These are phyloP conservation scores for Buphagus erythrorhynchus DNA, from an alignment of 2,797 vertebrate genomes.

Conservation along the genomic window DNA sequence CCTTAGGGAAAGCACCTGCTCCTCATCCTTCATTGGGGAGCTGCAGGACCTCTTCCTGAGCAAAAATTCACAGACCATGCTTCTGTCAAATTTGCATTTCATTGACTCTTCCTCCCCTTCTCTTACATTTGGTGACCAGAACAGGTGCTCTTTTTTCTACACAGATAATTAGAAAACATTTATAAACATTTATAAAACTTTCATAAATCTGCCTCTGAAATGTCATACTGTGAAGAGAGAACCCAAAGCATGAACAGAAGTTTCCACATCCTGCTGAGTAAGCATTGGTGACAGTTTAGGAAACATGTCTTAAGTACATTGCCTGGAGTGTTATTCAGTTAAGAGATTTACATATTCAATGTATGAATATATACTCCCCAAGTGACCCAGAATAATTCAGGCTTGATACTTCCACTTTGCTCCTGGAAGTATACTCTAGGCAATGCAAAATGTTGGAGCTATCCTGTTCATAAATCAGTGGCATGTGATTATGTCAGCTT, in stretches of 20 bases:
- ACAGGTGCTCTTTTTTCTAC: neutral
- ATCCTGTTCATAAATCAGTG: neutral
- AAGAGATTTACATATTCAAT: neutral
- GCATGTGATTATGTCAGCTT: neutral
- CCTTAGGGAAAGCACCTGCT: neutral
- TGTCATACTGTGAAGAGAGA: neutral
- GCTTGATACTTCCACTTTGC: neutral
- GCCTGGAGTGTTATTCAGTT: neutral
- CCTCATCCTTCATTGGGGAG: neutral
- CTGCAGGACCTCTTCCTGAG: neutral
- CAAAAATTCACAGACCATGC: neutral
- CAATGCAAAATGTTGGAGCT: neutral
- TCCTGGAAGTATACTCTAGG: neutral
- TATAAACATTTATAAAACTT: neutral
- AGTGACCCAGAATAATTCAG: neutral
- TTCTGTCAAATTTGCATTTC: rapidly evolving
- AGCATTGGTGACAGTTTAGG: neutral
- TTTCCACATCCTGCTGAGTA: slow-evolving; percentile 66
- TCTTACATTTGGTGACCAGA: neutral
- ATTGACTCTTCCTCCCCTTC: neutral
- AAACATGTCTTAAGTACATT: neutral
- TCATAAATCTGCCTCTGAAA: neutral
- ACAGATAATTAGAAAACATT: neutral
- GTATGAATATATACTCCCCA: neutral
- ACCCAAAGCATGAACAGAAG: neutral